Evolutionary conservation across 2,797 vertebrate species (phyloP).

Genomic region (Vespertilio murinus): DNA sequence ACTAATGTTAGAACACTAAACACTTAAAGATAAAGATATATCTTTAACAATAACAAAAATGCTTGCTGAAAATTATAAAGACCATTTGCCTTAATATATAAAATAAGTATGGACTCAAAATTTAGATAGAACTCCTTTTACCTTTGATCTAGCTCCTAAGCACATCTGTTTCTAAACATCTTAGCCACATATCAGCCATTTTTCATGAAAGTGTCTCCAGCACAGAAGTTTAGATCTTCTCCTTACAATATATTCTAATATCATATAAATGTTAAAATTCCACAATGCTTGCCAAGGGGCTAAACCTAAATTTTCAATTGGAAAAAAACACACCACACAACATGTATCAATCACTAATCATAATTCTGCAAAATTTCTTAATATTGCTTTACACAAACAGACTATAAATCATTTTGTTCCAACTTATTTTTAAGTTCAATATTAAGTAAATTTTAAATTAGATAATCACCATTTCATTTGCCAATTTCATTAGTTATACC

Average conservation of each 20-base stretch:
- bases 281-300: background rate
- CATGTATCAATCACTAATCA: background rate
- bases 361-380: background rate
- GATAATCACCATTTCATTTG: background rate
- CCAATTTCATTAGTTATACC: background rate
- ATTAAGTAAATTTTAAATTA: constrained; percentile 43
- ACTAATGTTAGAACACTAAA: constrained; percentile 22
- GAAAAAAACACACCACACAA: background rate
- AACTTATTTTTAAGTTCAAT: constrained; percentile 33
- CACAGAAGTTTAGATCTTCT: background rate
- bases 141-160: background rate
- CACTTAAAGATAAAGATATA: constrained; percentile 40
- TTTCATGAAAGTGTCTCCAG: background rate
- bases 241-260: constrained; percentile 21
- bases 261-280: constrained; percentile 31
- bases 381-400: constrained; percentile 22
- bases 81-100: constrained; percentile 8
- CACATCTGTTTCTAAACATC: background rate
- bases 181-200: background rate
- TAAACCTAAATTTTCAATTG: background rate
- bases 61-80: constrained; percentile 37
- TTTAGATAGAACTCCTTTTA: background rate
- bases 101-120: constrained; percentile 6
- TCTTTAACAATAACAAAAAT: constrained; percentile 44
- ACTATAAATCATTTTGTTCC: constrained; percentile 17